Conservation (phyloP, 2,113 vertebrate species). For the Monarcha castaneiventris region DNA sequence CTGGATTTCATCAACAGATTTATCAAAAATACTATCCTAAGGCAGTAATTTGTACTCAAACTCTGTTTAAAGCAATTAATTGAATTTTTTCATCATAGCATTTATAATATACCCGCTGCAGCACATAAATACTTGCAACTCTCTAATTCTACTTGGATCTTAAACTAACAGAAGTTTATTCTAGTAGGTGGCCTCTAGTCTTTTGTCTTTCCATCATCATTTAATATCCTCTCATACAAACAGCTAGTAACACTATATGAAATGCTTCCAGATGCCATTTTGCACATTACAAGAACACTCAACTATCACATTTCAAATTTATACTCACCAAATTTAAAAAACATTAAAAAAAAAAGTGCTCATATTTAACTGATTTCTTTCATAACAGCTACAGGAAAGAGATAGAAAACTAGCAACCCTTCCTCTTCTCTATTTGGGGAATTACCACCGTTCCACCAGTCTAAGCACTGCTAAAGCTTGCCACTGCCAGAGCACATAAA, state of each 20-base stretch:
- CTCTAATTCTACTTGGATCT: neutral
- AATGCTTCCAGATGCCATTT: neutral
- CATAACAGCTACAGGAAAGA: conserved; percentile 8
- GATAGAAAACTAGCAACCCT: neutral
- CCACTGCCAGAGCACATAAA: neutral
- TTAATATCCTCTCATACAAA: neutral
- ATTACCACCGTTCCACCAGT: neutral
- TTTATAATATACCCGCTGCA: neutral
- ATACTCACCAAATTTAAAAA: neutral
- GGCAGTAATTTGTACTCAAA: neutral
- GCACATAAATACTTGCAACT: neutral
- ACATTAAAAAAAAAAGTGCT: neutral
- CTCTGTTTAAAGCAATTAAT: neutral
- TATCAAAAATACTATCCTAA: neutral
- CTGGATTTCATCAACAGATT: neutral
- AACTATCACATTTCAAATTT: neutral
- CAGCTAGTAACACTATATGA: neutral
- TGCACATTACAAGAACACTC: neutral
- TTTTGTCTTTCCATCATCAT: neutral
- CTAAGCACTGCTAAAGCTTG: neutral
- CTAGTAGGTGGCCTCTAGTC: neutral
- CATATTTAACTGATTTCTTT: neutral
- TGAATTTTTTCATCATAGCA: neutral
- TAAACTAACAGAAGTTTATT: neutral
- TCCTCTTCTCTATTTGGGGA: neutral